Evolutionary conservation across 2,888 invertebrate species (phyloP).

Genomic region (Drosophila paramelanica): DNA sequence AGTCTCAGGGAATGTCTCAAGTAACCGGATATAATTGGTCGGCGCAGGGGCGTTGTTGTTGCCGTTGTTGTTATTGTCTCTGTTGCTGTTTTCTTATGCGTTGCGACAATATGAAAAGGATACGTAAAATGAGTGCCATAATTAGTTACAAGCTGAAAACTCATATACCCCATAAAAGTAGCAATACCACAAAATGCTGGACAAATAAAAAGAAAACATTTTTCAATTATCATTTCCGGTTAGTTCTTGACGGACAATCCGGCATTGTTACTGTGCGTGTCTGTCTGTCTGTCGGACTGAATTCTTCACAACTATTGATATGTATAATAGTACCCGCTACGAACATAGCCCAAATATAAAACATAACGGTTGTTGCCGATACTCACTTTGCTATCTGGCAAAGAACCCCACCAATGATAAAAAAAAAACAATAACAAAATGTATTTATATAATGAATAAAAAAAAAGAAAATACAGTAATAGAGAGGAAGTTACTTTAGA

Average conservation of each 20-base stretch:
- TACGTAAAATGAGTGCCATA: constrained; percentile 75
- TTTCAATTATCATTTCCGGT: constrained; percentile 80
- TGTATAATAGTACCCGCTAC: constrained; percentile 12
- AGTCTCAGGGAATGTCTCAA: constrained; percentile 46
- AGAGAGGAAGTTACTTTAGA: constrained; percentile 64
- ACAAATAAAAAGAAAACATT: constrained; percentile 64
- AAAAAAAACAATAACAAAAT: constrained; percentile 21
- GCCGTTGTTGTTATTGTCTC: constrained; percentile 7
- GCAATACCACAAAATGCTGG: constrained; percentile 42
- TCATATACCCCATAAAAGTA: constrained; percentile 20
- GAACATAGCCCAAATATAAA: constrained; percentile 31
- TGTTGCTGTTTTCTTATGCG: constrained; percentile 13
- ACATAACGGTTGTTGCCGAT: constrained; percentile 55
- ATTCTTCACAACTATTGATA: constrained; percentile 41
- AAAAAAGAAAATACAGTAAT: constrained; percentile 38
- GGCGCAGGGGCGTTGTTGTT: constrained; percentile 29
- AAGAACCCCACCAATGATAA: constrained; percentile 37
- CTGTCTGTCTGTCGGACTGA: constrained; percentile 13
- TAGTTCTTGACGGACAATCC: constrained; percentile 40
- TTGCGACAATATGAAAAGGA: constrained; percentile 65
- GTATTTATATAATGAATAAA: constrained; percentile 11
- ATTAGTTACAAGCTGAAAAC: constrained; percentile 67
- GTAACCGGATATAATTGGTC: constrained; percentile 78
- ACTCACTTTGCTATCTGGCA: constrained; percentile 23
- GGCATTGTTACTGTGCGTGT: constrained; percentile 19